Base-by-base conservation (phyloP, 2,888 invertebrate species). In the Pachymerium ferrugineum region DNA sequence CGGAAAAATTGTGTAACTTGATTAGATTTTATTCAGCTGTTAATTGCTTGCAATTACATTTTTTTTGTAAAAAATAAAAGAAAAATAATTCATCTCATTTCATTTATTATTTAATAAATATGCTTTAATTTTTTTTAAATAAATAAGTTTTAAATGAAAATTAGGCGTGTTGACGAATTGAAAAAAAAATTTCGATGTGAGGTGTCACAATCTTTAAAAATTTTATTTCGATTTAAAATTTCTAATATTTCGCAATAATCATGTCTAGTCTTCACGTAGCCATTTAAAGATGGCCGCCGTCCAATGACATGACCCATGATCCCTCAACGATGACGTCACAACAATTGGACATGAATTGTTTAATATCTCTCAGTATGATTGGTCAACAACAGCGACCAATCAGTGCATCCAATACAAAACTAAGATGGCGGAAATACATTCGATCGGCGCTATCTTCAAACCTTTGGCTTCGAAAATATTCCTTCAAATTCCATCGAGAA, bases 381-480 rank as follows among this genome's bases (percentile, higher is more conserved):
- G 62, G 62, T 28, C 62, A n/a, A 62, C 62, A 28, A 14, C 25
- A 8, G 62, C 62, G 62, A 19, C 47, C 47, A 47, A 47, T 47
- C 47, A 8, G 22, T 22, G 10, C 47, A 8, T 47, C 1, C 22
- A 22, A 47, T 22, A 47, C 47, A 47, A 47, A 47, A 47, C 19
- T 47, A 47, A 47, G 47, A 47, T 47, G 47, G 47, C 47, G 47
- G 19, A 16, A n/a, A 8, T 47, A 16, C 47, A 47, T 47, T 47
- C 47, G 47, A 47, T 47, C 47, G 47, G 47, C 47, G 47, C 47
- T 47, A 47, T 47, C 47, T 47, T 47, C 47, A 47, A 47, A 47
- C 47, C 16, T 47, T 22, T 16, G 5, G 47, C 22, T 22, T 47
- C 47, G 22, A 10, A 16, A 47, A 16, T 22, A 47, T 47, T 47